A percentile compares a stretch with the other conserved stretches of the same genome.
These are phyloP conservation scores for Pampusana beccarii DNA, from an alignment of 2,113 vertebrate species.

Conservation along the genomic window DNA sequence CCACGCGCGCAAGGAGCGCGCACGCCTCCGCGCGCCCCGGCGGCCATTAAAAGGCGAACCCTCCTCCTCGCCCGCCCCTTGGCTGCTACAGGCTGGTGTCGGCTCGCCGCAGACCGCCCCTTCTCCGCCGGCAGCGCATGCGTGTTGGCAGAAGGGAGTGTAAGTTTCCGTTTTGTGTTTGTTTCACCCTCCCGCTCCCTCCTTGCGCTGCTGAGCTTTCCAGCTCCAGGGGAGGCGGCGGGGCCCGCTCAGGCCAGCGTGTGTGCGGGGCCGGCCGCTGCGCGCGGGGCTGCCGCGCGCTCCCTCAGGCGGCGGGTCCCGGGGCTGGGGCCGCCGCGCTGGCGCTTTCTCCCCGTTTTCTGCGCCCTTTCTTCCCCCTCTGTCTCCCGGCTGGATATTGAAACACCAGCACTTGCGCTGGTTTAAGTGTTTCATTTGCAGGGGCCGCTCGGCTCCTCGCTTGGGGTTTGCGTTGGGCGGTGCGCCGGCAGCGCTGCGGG, in stretches of 20 bases:
- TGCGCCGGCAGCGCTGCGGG: accelerated
- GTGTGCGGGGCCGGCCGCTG: no score
- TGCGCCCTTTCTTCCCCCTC: accelerated
- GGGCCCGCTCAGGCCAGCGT: accelerated
- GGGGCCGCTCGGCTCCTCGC: accelerated
- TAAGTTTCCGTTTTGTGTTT: constrained; percentile 45
- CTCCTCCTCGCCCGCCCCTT: accelerated
- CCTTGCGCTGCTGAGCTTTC: accelerated
- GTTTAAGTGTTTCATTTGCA: accelerated
- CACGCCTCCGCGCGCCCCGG: accelerated
- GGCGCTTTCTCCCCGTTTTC: accelerated
- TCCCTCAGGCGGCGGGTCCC: neutral
- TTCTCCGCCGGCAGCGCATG: neutral
- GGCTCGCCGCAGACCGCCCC: accelerated
- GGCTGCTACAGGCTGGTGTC: neutral
- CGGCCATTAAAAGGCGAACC: accelerated
- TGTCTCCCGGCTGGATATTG: accelerated
- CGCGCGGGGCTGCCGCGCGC: neutral
- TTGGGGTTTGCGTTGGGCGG: accelerated
- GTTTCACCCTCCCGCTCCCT: accelerated
- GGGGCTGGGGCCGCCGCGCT: accelerated
- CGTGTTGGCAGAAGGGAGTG: neutral
- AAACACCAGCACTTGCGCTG: accelerated
- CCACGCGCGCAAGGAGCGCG: no score
- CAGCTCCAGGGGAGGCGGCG: accelerated